phyloP scores from a whole-genome alignment of 2,888 invertebrate species.

The Amiota minor region DNA sequence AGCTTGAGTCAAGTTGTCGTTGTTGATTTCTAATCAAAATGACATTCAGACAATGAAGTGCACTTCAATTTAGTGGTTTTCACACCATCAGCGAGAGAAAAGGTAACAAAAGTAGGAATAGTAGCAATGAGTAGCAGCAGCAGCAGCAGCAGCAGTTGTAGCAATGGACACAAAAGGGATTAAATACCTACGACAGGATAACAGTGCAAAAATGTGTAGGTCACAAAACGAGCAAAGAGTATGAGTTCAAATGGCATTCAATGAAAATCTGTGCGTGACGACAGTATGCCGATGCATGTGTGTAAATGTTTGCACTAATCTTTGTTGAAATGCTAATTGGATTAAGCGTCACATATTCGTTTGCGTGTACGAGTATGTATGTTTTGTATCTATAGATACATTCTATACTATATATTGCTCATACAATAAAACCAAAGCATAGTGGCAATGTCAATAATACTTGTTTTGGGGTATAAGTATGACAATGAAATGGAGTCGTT shows the following conservation, averaged over 20 bases:
- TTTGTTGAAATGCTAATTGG: conserved; percentile 57
- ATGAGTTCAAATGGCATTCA: conserved; percentile 49
- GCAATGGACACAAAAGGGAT: conserved; percentile 14
- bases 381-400: no score
- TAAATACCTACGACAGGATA: conserved; percentile 17
- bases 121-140: neutral
- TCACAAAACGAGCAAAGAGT: neutral
- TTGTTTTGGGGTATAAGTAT: neutral
- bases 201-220: conserved; percentile 1
- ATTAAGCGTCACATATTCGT: conserved; percentile 39
- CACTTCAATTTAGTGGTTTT: neutral
- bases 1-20: conserved; percentile 32
- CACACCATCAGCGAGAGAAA: no score
- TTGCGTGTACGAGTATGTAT: no score
- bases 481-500: neutral
- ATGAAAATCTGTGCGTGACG: conserved; percentile 48
- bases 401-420: neutral
- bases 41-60: conserved; percentile 53
- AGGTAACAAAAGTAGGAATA: no score
- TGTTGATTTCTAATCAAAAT: conserved; percentile 57
- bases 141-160: neutral
- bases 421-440: conserved; percentile 7
- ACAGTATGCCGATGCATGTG: conserved; percentile 4
- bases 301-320: conserved; percentile 44
- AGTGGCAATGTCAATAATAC: neutral